Evolutionary conservation across 2,113 vertebrate species (phyloP).

Genomic region (Thunnus maccoyii): DNA sequence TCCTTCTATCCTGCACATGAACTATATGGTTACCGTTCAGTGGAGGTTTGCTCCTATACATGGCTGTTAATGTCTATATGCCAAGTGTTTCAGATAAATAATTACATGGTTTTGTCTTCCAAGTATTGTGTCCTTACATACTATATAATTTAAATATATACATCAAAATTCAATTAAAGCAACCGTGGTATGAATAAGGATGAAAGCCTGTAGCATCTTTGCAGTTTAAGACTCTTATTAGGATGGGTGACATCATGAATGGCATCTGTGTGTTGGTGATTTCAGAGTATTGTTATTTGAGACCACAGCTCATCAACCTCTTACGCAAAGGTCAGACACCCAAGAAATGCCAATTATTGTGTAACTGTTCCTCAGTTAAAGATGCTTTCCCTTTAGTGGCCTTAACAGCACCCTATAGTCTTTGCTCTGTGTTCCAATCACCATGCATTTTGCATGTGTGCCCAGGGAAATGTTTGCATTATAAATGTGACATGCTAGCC

Average conservation of each 20-base stretch:
- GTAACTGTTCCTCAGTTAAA: slow-evolving; percentile 67
- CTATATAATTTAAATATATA: neutral
- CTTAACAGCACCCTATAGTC: slow-evolving; percentile 48
- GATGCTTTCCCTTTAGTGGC: slow-evolving; percentile 60
- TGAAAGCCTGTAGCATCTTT: neutral
- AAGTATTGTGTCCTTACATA: neutral
- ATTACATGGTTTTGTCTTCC: neutral
- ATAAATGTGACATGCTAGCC: slow-evolving; percentile 79
- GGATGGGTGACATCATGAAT: neutral
- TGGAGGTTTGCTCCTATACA: slow-evolving; percentile 25
- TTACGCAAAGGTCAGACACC: slow-evolving; percentile 69
- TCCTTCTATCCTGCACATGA: slow-evolving; percentile 48
- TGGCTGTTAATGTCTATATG: neutral
- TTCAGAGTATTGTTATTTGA: slow-evolving; percentile 22
- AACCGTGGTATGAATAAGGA: neutral
- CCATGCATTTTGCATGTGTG: slow-evolving; percentile 81
- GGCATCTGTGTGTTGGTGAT: neutral
- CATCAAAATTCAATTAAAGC: neutral
- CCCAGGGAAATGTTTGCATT: slow-evolving; percentile 76
- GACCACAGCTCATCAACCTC: slow-evolving; percentile 24
- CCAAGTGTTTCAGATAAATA: neutral
- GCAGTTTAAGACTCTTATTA: neutral
- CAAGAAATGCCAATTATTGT: slow-evolving; percentile 59
- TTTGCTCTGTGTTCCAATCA: slow-evolving; percentile 56
- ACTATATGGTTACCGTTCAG: slow-evolving; percentile 30